phyloP scores from a whole-genome alignment of 2,888 invertebrate genomes.

The Octonoba sinensis region DNA sequence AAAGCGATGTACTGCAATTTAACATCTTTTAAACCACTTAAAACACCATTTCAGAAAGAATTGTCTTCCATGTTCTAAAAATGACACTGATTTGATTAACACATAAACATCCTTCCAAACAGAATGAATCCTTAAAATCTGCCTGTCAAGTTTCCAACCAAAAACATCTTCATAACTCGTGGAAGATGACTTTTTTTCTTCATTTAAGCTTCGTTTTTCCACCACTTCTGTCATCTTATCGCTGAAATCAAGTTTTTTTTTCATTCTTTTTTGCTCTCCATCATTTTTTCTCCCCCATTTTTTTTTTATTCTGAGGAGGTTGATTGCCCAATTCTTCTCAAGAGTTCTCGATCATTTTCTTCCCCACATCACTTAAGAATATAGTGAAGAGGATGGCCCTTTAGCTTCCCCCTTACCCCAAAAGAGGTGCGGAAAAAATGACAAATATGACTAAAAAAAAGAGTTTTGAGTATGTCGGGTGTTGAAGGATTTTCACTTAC shows the following conservation, averaged over 20 bases:
- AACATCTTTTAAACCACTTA: too few species aligned
- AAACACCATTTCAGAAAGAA: background rate
- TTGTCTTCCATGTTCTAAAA: slow-evolving; percentile 14
- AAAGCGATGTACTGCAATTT: too few species aligned
- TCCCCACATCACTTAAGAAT: slow-evolving; percentile 49
- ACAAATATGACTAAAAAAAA: slow-evolving; percentile 54
- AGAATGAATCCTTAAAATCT: slow-evolving; percentile 48
- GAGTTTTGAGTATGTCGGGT: slow-evolving; percentile 50
- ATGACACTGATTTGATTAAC: slow-evolving; percentile 60
- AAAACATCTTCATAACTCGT: slow-evolving; percentile 28
- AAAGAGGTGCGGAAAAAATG: slow-evolving; percentile 56
- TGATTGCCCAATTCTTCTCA: slow-evolving; percentile 54
- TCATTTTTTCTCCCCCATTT: slow-evolving; percentile 6
- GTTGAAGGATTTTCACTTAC: slow-evolving; percentile 49
- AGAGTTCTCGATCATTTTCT: slow-evolving; percentile 6
- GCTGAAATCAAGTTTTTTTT: slow-evolving; percentile 58
- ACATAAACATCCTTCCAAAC: slow-evolving; percentile 51
- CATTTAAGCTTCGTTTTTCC: slow-evolving; percentile 21
- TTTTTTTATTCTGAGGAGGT: slow-evolving; percentile 24
- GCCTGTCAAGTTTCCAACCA: slow-evolving; percentile 30
- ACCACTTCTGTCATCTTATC: slow-evolving; percentile 61
- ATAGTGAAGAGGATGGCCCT: slow-evolving; percentile 56
- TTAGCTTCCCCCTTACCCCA: slow-evolving; percentile 48
- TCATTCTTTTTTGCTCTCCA: slow-evolving; percentile 35
- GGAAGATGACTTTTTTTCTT: slow-evolving; percentile 23